Evolutionary conservation across 2,888 invertebrate species (phyloP).

Genomic region (Germaria angustata): DNA sequence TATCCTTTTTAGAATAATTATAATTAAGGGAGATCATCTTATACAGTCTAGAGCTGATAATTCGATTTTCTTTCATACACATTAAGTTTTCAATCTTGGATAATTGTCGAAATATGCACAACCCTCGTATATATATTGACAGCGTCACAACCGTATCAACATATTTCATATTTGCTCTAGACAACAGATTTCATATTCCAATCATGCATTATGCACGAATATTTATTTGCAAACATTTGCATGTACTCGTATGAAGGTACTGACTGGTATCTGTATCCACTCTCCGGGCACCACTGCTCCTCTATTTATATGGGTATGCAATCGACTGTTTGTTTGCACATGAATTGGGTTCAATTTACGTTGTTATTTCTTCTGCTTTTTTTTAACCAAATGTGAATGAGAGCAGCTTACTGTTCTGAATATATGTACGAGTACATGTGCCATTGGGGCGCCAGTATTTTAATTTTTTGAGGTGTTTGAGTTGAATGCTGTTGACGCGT

Average conservation of each 20-base stretch:
- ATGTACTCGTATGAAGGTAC: background rate
- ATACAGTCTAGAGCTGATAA: too few species aligned
- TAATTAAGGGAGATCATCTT: too few species aligned
- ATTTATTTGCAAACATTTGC: constrained; percentile 25
- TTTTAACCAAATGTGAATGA: constrained; percentile 22
- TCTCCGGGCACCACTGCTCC: background rate
- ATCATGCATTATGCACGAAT: constrained; percentile 14
- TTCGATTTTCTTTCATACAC: too few species aligned
- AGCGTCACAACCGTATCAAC: constrained; percentile 23
- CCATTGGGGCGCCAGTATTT: constrained; percentile 65
- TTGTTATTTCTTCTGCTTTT: background rate
- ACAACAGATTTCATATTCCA: constrained; percentile 22
- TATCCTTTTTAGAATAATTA: too few species aligned
- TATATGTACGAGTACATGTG: constrained; percentile 19
- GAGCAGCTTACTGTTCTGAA: constrained; percentile 19
- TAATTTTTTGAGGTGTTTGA: constrained; percentile 64
- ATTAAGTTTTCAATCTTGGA: too few species aligned
- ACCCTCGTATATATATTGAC: constrained; percentile 50
- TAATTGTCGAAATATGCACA: too few species aligned
- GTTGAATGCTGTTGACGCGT: constrained; percentile 67
- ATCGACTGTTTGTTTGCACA: constrained; percentile 11
- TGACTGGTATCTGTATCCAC: background rate
- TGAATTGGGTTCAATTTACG: constrained; percentile 54
- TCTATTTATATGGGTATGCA: background rate
- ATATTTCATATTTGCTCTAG: constrained; percentile 45